Evolutionary conservation across 2,888 invertebrate species (phyloP), one percentile per base, ranked within the genome.

Genomic region (Lithophane semibrunnea): DNA sequence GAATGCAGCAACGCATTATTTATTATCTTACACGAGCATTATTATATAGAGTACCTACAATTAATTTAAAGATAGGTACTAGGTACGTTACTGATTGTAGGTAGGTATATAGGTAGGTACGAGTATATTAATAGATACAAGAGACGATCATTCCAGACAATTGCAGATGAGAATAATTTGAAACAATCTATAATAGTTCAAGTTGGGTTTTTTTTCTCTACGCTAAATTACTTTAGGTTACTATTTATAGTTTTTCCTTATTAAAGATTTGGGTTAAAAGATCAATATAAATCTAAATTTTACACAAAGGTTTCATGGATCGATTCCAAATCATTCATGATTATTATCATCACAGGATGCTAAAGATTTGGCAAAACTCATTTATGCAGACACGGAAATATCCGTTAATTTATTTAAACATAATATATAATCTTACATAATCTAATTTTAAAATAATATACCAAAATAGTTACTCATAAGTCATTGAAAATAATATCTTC

Each of bases 141-240:
- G 42, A 56, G 42, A 56, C 75, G 21, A 80, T 56, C 49, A 52
- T 52, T 70, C 44, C 10, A 70, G 65, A 66, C 79, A 44, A 37
- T 83, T 66, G 24, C 29, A 56, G 13, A 83, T 61, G 65, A 66
- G 54, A 78, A 83, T 61, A 61, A 70, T 80, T 83, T 61, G 18
- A 78, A 80, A 61, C 80, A 80, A 80, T 80, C 56, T 60, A 56
- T 44, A 82, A 37, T 61, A 49, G 49, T 29, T 67, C 66, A 29
- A 49, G 21, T 47, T 24, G 7, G 7, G 29, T n/a, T 9, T 66
- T 66, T 66, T 66, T 47, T 66, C 8, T 16, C 8, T 21, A 1
- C 24, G 0, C 18, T 29, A 18, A 47, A 66, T 66, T 47, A 66
- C 9, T 3, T 3, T 37, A 37, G 18, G 4, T 63, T 21, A 21